These are phyloP conservation scores for Marcusenius ussheri DNA, from an alignment of 2,113 vertebrate species.

Conservation along the genomic window DNA sequence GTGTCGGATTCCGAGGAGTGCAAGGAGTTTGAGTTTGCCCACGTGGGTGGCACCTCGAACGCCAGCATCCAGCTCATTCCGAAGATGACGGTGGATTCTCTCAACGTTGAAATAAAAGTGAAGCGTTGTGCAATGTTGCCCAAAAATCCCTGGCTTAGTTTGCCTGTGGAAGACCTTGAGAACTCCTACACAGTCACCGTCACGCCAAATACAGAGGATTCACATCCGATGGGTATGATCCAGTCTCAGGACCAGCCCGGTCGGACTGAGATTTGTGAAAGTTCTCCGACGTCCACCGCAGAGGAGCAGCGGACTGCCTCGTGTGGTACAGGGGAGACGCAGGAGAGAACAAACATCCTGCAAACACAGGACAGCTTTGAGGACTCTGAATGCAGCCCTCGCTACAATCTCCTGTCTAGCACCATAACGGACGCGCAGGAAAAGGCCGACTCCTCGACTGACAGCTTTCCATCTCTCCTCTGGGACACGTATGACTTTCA, in stretches of 20 bases:
- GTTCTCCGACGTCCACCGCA: background rate
- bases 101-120: slow-evolving; percentile 57
- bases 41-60: slow-evolving; percentile 25
- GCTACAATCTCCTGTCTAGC: slow-evolving; percentile 50
- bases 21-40: slow-evolving; percentile 16
- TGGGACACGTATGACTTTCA: slow-evolving; percentile 62
- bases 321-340: background rate
- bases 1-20: slow-evolving; percentile 32
- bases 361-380: slow-evolving; percentile 26
- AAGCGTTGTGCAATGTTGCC: slow-evolving; percentile 39
- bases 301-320: background rate
- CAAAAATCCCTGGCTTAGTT: slow-evolving; percentile 61
- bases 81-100: slow-evolving; percentile 34
- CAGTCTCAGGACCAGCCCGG: slow-evolving; percentile 28
- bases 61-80: slow-evolving; percentile 47
- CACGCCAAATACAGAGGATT: slow-evolving; percentile 32
- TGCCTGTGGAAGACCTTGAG: slow-evolving; percentile 54
- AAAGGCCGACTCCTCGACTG: slow-evolving; percentile 22
- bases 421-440: slow-evolving; percentile 43
- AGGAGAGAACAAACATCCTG: background rate
- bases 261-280: background rate
- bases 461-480: slow-evolving; percentile 41
- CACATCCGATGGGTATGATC: background rate
- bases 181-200: slow-evolving; percentile 55
- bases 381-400: slow-evolving; percentile 38